Conservation (phyloP, 2,797 vertebrate species). For the Amblyopsis hoosieri region DNA sequence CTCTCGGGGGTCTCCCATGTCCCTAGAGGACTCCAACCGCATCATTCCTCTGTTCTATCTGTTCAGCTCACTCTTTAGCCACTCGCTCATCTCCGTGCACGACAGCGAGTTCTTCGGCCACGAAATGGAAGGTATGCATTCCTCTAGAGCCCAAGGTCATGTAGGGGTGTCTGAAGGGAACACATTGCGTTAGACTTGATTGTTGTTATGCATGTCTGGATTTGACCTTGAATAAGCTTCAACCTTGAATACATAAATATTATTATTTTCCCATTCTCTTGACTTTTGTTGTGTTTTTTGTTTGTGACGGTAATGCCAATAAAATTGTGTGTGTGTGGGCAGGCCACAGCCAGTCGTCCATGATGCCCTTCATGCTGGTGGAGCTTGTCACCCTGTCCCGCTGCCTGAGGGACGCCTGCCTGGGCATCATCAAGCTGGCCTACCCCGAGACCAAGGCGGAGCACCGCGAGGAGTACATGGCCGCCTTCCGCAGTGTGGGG, state of each 20-base stretch:
- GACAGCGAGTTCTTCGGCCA: conserved; percentile 98
- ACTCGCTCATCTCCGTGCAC: conserved; percentile 97
- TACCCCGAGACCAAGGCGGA: conserved; percentile 96
- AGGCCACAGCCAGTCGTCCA: conserved; percentile 87
- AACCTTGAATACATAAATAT: no score
- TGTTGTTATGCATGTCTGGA: no score
- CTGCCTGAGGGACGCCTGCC: conserved; percentile 93
- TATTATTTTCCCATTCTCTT: no score
- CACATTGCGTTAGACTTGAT: no score
- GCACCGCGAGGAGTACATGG: conserved; percentile 92
- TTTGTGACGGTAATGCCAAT: no score
- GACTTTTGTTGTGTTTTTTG: no score
- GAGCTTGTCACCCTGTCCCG: conserved; percentile 92
- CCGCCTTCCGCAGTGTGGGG: conserved; percentile 91
- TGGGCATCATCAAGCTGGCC: conserved; percentile 97
- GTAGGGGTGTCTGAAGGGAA: no score
- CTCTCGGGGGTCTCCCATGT: conserved; percentile 95
- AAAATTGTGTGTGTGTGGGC: conserved; percentile 20
- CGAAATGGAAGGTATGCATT: conserved; percentile 83
- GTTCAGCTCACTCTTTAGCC: conserved; percentile 98
- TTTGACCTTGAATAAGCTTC: no score
- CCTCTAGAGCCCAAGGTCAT: neutral
- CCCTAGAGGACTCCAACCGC: conserved; percentile 91
- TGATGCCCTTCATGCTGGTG: conserved; percentile 95
- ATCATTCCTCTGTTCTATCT: conserved; percentile 99